Evolutionary conservation across 2,888 invertebrate genomes (phyloP).

Genomic region (Rotaria magnacalcarata): DNA sequence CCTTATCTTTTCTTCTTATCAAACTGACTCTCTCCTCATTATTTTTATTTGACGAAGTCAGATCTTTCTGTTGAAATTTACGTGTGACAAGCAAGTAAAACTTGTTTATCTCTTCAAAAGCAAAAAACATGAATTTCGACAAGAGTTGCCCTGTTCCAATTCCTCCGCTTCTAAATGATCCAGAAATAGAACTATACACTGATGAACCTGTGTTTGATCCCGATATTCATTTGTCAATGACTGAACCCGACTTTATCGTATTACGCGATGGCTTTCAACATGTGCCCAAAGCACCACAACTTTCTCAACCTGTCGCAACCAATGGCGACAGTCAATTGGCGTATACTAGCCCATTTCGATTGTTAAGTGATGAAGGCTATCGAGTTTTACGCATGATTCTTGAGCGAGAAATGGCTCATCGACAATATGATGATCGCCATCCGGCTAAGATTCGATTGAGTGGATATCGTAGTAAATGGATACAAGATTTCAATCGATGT

Average conservation of each 20-base stretch:
- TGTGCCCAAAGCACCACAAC: not conserved
- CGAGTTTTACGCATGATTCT: not conserved
- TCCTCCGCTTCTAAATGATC: not conserved
- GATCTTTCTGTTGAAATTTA: no score
- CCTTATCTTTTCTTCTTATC: no score
- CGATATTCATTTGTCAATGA: not conserved
- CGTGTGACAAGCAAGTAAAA: no score
- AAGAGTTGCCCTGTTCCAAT: not conserved
- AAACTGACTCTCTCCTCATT: no score
- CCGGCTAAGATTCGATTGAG: not conserved
- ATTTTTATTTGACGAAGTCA: no score
- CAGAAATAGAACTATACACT: not conserved
- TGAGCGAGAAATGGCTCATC: not conserved
- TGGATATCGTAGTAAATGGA: not conserved
- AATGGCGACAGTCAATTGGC: not conserved
- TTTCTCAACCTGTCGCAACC: not conserved
- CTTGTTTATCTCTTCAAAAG: no score
- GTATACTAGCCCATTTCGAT: not conserved
- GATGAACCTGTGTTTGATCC: not conserved
- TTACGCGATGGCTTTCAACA: not conserved
- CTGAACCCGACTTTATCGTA: not conserved
- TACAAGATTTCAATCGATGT: constrained; percentile 22
- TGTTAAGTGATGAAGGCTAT: constrained; percentile 4
- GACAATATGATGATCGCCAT: not conserved
- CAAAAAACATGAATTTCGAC: not conserved